Base-by-base conservation (phyloP, 2,113 vertebrate species). In the Phalacrocorax aristotelis region DNA sequence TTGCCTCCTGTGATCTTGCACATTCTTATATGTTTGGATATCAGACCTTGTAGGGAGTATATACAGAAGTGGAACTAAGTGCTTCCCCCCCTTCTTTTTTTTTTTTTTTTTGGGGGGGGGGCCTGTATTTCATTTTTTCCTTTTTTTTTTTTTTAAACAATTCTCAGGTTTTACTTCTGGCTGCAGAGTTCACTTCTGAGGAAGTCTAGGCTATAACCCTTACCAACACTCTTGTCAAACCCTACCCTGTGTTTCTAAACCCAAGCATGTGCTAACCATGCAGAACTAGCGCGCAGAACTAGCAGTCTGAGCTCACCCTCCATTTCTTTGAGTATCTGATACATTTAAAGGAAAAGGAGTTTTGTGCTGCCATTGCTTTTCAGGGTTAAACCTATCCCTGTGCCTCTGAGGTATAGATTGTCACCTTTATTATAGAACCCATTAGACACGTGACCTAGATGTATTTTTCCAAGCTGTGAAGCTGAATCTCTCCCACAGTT, bases 401-500 rank as follows among this genome's bases (percentile, higher is more conserved):
- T 4, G 60, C 48, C 4, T 36, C 34, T 3, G 36, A 86, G 64
- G 36, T 82, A 7, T 5, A 8, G 72, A 15, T 38, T 55, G 83
- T 83, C 89, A 80, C 95, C 93, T 86, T 93, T 48, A 6, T 93
- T 74, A 87, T 34, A 95, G 74, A 65, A 49, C 94, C 93, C 87
- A 13, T 75, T 38, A 46, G 30, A 62, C 98, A 95, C 69, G 97
- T 98, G 98, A 98, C 89, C 88, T 91, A 30, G 94, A 91, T 95
- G 90, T 95, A 87, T 97, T 97, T 97, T 98, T 97, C 97, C 96
- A 42, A 92, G 98, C 97, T 87, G 95, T 91, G 97, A 96, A 97
- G 97, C 98, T 92, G 95, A 97, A 96, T 94, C 98, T 98, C 98
- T 98, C 98, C 98, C 98, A 92, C 98, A 36, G 96, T 97, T 97